Evolutionary conservation across 2,797 vertebrate genomes (phyloP).

Genomic region (Meriones psammophilus): DNA sequence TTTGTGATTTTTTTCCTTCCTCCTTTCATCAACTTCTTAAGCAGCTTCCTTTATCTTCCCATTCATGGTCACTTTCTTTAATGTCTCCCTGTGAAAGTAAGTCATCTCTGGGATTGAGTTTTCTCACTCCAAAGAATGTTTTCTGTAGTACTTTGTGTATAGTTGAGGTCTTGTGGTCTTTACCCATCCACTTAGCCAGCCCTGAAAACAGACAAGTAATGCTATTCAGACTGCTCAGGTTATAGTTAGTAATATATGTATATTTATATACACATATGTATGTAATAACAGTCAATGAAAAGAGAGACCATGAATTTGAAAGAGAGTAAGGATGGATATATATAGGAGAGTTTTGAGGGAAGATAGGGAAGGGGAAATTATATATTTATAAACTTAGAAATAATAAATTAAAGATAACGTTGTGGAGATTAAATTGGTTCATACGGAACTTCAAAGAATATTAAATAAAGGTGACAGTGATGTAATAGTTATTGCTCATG

Average conservation of each 20-base stretch:
- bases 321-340: neutral
- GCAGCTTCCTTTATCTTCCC: neutral
- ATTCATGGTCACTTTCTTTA: neutral
- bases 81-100: neutral
- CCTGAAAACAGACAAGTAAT: neutral
- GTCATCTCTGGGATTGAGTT: neutral
- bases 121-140: neutral
- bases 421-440: slow-evolving; percentile 38
- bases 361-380: neutral
- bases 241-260: neutral
- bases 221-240: too few species aligned
- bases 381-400: neutral
- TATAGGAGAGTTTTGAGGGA: neutral
- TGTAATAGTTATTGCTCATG: neutral
- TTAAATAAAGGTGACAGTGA: neutral
- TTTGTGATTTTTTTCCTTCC: slow-evolving; percentile 10
- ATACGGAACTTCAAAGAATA: neutral
- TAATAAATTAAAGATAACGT: neutral
- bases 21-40: neutral
- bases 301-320: neutral
- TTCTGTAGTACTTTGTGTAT: neutral
- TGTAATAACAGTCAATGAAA: neutral
- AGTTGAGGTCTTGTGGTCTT: neutral
- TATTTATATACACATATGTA: neutral
- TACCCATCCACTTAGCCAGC: neutral